These are phyloP conservation scores for Clinocottus analis DNA, from an alignment of 2,113 vertebrate genomes.

Conservation along the genomic window DNA sequence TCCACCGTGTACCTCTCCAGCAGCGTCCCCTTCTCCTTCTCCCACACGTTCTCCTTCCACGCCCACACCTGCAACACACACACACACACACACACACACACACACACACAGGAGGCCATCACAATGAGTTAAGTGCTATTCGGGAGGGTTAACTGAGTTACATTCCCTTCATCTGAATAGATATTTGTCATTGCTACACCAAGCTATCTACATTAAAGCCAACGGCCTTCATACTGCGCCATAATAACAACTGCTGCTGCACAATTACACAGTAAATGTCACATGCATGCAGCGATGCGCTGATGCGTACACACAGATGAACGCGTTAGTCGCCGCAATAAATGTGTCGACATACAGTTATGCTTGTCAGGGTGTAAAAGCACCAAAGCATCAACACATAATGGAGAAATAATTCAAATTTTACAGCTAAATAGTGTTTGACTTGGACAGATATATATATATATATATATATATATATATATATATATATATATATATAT, in stretches of 20 bases:
- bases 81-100: constrained; percentile 14
- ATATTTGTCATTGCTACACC: not conserved
- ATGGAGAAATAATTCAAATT: not conserved
- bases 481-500: no score
- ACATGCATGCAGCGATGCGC: not conserved
- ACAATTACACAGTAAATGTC: not conserved
- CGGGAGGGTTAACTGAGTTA: not conserved
- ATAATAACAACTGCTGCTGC: not conserved
- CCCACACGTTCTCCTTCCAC: constrained; percentile 96
- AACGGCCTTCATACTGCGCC: not conserved
- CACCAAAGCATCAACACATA: not conserved
- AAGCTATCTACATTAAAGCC: not conserved
- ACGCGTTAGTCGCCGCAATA: not conserved
- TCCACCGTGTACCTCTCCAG: constrained; percentile 95
- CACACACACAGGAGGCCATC: not conserved
- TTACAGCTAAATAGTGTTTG: not conserved
- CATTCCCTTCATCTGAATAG: not conserved
- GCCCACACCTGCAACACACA: constrained; percentile 89
- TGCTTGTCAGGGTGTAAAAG: not conserved
- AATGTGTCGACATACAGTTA: not conserved
- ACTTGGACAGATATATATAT: not conserved
- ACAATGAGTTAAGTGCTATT: not conserved
- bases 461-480: not conserved
- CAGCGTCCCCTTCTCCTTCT: constrained; percentile 88
- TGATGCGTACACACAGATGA: not conserved